Evolutionary conservation across 1,140 invertebrate genomes (phyloP).

Genomic region (Neodiprion fabricii): DNA sequence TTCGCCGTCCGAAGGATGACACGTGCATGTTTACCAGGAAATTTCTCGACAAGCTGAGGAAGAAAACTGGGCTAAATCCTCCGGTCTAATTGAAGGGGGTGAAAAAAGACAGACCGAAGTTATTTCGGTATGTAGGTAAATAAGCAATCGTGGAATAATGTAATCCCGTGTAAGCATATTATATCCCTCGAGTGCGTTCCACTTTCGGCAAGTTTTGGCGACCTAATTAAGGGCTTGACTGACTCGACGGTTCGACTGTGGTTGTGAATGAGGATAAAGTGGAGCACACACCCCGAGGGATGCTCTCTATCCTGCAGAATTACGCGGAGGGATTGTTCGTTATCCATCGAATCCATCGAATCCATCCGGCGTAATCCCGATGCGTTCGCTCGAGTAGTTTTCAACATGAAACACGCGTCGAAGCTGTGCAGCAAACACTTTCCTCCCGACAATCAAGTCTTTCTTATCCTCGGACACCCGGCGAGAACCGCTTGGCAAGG

Average conservation of each 20-base stretch:
- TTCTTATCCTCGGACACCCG: no score
- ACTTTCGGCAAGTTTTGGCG: conserved; percentile 6
- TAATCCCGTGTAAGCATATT: neutral
- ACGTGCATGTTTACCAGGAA: no score
- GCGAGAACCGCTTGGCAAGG: no score
- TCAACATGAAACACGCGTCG: neutral
- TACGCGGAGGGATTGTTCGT: neutral
- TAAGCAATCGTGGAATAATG: neutral
- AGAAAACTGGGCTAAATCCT: no score
- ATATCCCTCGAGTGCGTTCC: neutral
- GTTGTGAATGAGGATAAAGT: neutral
- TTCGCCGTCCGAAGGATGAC: no score
- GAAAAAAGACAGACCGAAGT: no score
- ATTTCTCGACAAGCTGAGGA: no score
- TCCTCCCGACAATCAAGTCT: no score
- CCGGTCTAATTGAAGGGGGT: no score
- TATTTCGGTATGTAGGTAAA: neutral
- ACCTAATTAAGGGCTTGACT: conserved; percentile 15
- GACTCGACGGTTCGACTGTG: neutral
- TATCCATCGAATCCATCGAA: neutral
- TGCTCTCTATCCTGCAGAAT: neutral
- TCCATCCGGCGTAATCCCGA: neutral
- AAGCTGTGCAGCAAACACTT: no score
- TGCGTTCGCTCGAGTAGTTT: conserved; percentile 4
- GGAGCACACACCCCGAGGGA: conserved; percentile 3